These are phyloP conservation scores for Melanerpes aurifrons DNA, from an alignment of 2,113 vertebrate species.

Conservation along the genomic window DNA sequence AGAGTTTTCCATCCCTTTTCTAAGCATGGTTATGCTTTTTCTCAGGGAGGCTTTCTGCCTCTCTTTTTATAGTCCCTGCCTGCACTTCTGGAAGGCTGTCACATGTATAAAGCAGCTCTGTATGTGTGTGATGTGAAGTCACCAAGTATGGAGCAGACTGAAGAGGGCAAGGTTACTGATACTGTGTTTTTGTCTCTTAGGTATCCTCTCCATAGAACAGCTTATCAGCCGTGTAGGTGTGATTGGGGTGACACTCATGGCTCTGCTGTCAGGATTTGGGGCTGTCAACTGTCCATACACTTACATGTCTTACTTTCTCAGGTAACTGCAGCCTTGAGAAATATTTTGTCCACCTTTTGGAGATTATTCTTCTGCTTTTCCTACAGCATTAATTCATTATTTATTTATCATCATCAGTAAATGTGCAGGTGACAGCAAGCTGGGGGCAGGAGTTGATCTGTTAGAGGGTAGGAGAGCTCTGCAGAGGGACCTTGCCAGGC, in stretches of 20 bases:
- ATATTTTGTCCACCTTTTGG: not conserved
- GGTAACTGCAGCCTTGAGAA: constrained; percentile 76
- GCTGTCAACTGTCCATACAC: constrained; percentile 99
- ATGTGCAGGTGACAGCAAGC: too few relatives aligned
- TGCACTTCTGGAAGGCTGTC: not conserved
- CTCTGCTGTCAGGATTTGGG: constrained; percentile 96
- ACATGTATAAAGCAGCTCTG: not conserved
- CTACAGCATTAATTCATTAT: not conserved
- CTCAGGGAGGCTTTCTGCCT: not conserved
- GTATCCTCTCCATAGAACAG: constrained; percentile 97
- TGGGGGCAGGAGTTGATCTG: too few relatives aligned
- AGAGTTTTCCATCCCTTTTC: not conserved
- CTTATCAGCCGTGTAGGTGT: constrained; percentile 98
- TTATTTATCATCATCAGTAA: not conserved
- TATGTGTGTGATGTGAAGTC: not conserved
- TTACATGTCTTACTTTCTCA: constrained; percentile 99
- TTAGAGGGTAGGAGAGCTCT: too few relatives aligned
- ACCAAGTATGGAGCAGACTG: not conserved
- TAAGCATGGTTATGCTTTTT: not conserved
- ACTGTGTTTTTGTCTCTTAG: constrained; percentile 68
- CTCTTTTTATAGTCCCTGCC: not conserved
- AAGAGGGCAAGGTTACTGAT: not conserved
- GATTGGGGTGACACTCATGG: constrained; percentile 98
- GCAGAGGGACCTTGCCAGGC: too few relatives aligned
- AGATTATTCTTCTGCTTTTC: not conserved